Evolutionary conservation across 2,797 vertebrate genomes (phyloP).

Genomic region (Serranus cabrilla): DNA sequence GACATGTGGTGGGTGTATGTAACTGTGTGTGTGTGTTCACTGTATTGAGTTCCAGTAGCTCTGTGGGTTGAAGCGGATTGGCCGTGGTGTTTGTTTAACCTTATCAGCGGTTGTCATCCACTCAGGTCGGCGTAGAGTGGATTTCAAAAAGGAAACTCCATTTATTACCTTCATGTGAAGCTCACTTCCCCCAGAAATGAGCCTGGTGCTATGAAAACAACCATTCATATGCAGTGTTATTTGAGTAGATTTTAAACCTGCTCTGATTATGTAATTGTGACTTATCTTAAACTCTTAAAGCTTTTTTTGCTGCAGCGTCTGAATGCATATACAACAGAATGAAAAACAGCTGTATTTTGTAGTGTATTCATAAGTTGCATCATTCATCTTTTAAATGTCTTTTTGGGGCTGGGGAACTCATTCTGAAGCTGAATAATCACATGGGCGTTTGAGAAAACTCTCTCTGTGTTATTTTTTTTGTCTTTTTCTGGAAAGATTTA

Average conservation of each 20-base stretch:
- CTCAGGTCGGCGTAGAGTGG: conserved; percentile 65
- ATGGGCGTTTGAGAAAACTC: background rate
- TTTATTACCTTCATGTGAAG: conserved; percentile 78
- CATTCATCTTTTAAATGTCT: conserved; percentile 4
- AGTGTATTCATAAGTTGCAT: background rate
- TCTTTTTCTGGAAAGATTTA: conserved; percentile 24
- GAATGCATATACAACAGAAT: conserved; percentile 7
- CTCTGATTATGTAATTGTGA: conserved; percentile 63
- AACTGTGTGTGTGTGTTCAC: conserved; percentile 14
- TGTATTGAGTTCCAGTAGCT: conserved; percentile 42
- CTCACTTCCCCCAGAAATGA: conserved; percentile 68
- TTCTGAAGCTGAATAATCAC: conserved; percentile 21
- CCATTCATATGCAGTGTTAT: conserved; percentile 49
- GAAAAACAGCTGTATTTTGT: conserved; percentile 23
- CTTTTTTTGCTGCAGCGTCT: background rate
- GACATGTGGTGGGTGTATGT: background rate
- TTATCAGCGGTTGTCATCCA: conserved; percentile 84
- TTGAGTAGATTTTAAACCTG: conserved; percentile 53
- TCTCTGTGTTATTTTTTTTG: background rate
- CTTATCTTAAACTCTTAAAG: conserved; percentile 55
- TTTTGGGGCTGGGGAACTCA: conserved; percentile 7
- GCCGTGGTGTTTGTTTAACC: conserved; percentile 80
- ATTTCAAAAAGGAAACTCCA: conserved; percentile 81
- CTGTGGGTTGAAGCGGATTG: conserved; percentile 57
- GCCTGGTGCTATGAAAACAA: conserved; percentile 67